Conservation (phyloP, 2,113 vertebrate species). For the Indicator indicator region DNA sequence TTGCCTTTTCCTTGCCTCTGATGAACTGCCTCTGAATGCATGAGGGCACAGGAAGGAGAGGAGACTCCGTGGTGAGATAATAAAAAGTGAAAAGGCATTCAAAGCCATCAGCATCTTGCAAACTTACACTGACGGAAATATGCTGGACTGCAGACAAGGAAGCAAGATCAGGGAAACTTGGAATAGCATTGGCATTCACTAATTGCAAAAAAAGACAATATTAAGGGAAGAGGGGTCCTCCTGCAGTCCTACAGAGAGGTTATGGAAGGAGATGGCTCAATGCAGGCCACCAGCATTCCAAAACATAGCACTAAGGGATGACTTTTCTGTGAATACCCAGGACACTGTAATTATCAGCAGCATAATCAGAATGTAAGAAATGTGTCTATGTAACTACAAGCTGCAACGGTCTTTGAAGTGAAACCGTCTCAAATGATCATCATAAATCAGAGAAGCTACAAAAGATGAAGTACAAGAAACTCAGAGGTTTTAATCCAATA, state of each 20-base stretch:
- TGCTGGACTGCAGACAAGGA: neutral
- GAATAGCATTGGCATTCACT: neutral
- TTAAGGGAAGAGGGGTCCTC: neutral
- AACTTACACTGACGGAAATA: slow-evolving; percentile 49
- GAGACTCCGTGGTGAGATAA: slow-evolving; percentile 39
- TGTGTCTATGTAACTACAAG: neutral
- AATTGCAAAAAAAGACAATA: neutral
- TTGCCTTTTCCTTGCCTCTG: slow-evolving; percentile 52
- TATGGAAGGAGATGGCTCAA: neutral
- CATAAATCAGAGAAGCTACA: neutral
- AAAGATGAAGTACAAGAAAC: neutral
- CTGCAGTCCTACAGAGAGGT: neutral
- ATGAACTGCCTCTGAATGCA: slow-evolving; percentile 45
- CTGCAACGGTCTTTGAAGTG: neutral
- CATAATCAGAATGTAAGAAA: neutral
- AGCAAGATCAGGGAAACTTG: neutral
- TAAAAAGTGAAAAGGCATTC: slow-evolving; percentile 51
- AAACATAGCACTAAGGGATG: neutral
- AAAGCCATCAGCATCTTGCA: slow-evolving; percentile 49
- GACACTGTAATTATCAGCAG: neutral
- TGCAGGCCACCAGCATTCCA: neutral
- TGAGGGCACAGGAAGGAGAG: slow-evolving; percentile 50
- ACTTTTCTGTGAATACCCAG: neutral
- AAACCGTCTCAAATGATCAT: neutral
- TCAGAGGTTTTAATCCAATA: neutral